Base-by-base conservation (phyloP, 2,797 vertebrate species). In the Margarornis squamiger region DNA sequence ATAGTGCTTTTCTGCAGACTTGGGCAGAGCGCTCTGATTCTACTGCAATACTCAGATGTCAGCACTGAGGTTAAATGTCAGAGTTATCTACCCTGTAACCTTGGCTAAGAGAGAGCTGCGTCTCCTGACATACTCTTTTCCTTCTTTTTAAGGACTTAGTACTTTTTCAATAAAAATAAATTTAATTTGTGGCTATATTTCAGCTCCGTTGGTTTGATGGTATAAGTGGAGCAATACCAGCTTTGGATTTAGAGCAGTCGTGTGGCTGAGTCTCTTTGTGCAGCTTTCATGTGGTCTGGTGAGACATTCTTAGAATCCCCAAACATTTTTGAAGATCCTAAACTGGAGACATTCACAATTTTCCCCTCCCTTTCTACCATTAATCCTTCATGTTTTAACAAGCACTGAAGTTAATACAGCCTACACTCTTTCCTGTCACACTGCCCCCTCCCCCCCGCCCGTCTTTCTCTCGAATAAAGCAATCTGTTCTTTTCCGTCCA, bases 141-240 rank as follows among this genome's bases (percentile, higher is more conserved):
- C 92, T 95, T 92, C 88, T 90, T 97, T 97, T 93, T 87, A 95
- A 96, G 92, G 90, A 94, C 94, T 97, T 97, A 97, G 95, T 97
- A 96, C 95, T 98, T 98, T 98, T 98, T 97, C 96, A 98, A 97
- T 98, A 97, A 98, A 98, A 98, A 97, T 97, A 97, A 98, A 97
- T 98, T 97, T 96, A 97, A 98, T 98, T 98, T 98, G 97, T 97
- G 98, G 98, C 96, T 97, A 43, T 92, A 89, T 96, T 97, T 98
- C 97, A 98, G 97, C 96, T 97, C 92, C 92, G 90, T 91, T 96
- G 97, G 97, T 93, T 96, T 97, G 96, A 97, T 98, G 97, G 97
- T 95, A 88, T 97, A 97, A 96, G 95, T 96, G 93, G 97, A 97
- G 95, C 87, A 80, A 96, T 93, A 97, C 93, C 95, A 96, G 95